Evolutionary conservation across 2,888 invertebrate genomes (phyloP).

Genomic region (Patella caerulea): DNA sequence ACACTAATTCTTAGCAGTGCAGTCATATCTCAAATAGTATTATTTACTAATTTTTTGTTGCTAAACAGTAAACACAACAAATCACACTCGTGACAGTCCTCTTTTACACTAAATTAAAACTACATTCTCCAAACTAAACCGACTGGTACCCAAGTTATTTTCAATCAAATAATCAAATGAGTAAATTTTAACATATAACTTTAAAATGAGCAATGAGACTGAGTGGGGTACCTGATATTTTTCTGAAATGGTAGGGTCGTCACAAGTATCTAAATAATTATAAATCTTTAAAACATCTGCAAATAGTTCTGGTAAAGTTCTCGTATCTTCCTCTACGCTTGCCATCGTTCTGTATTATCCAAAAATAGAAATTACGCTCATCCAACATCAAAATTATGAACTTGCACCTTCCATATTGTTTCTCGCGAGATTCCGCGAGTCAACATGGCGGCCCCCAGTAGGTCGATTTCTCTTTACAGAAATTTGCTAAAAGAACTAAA

Average conservation of each 20-base stretch:
- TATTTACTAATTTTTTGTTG: too few species aligned
- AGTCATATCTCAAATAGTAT: too few species aligned
- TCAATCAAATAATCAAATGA: too few species aligned
- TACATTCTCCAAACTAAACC: too few species aligned
- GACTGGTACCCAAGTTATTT: too few species aligned
- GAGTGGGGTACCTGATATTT: conserved; percentile 44
- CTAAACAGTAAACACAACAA: too few species aligned
- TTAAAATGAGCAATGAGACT: background rate
- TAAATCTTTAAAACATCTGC: conserved; percentile 48
- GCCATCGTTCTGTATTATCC: conserved; percentile 11
- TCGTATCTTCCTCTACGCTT: conserved; percentile 28
- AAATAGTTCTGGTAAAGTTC: conserved; percentile 46
- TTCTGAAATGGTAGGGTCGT: conserved; percentile 56
- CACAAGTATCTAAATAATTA: conserved; percentile 46
- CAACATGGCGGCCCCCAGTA: background rate
- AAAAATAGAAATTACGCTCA: background rate
- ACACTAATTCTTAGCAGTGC: too few species aligned
- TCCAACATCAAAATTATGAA: background rate
- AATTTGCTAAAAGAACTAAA: background rate
- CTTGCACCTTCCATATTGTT: background rate
- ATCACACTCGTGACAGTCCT: too few species aligned
- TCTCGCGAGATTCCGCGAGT: background rate
- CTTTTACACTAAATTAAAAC: too few species aligned
- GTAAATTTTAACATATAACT: background rate
- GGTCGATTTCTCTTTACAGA: background rate